Evolutionary conservation across 2,113 vertebrate genomes (phyloP).

Genomic region (Chrysochloris asiatica): DNA sequence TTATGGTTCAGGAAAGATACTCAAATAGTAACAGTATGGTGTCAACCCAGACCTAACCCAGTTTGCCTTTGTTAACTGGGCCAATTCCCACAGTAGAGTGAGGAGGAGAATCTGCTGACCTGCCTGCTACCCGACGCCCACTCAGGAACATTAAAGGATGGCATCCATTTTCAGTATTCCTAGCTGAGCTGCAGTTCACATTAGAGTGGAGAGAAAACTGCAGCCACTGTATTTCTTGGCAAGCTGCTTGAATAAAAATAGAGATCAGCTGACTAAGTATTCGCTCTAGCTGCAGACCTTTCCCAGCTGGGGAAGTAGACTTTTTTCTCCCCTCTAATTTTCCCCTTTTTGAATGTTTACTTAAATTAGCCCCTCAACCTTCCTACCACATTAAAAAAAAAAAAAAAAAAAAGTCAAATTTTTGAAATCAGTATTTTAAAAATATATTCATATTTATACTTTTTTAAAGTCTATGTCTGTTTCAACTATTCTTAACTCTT

Average conservation of each 20-base stretch:
- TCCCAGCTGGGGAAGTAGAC: slow-evolving; percentile 71
- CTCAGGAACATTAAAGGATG: slow-evolving; percentile 68
- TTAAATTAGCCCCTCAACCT: slow-evolving; percentile 67
- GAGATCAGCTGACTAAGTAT: slow-evolving; percentile 76
- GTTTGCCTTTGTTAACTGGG: slow-evolving; percentile 74
- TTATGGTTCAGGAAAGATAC: slow-evolving; percentile 47
- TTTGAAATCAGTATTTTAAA: slow-evolving; percentile 56
- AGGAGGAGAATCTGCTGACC: slow-evolving; percentile 71
- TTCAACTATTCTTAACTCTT: slow-evolving; percentile 30
- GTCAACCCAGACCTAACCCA: slow-evolving; percentile 62
- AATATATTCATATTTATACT: slow-evolving; percentile 32
- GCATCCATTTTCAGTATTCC: slow-evolving; percentile 66
- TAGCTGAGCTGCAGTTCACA: slow-evolving; percentile 57
- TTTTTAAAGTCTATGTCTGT: slow-evolving; percentile 31
- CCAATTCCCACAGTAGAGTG: slow-evolving; percentile 66
- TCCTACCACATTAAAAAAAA: background rate
- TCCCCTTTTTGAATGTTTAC: slow-evolving; percentile 68
- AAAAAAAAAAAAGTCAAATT: background rate
- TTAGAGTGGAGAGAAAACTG: slow-evolving; percentile 73
- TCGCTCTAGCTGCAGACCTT: slow-evolving; percentile 76
- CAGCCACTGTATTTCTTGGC: slow-evolving; percentile 78
- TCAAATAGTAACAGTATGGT: slow-evolving; percentile 48
- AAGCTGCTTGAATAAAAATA: slow-evolving; percentile 80
- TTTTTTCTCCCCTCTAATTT: slow-evolving; percentile 33
- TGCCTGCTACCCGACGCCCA: background rate